Conservation (phyloP, 2,888 invertebrate species). For the Cephus pygmeus region DNA sequence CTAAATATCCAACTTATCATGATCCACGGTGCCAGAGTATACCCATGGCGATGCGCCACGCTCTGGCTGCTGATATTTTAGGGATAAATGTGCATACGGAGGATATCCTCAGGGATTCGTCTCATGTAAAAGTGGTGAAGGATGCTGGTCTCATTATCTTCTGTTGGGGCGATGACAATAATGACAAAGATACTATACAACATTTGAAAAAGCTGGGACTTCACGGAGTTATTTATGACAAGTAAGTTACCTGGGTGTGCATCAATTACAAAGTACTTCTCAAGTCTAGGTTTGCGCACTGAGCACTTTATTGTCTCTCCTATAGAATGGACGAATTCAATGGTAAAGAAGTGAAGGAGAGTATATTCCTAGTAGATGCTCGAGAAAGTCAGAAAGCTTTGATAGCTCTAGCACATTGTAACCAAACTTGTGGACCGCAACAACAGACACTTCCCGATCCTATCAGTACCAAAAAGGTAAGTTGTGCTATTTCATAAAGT, state of each 20-base stretch:
- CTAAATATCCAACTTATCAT: conserved; percentile 81
- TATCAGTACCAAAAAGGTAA: conserved; percentile 42
- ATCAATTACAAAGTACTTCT: background rate
- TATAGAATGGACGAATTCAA: conserved; percentile 77
- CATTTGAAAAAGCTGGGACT: conserved; percentile 89
- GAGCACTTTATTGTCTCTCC: conserved; percentile 7
- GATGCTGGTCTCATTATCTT: conserved; percentile 88
- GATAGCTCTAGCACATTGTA: conserved; percentile 66
- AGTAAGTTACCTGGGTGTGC: conserved; percentile 66
- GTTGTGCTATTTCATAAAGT: background rate
- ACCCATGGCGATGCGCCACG: conserved; percentile 84
- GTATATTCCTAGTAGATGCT: conserved; percentile 84
- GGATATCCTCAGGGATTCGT: conserved; percentile 86
- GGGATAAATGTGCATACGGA: conserved; percentile 95
- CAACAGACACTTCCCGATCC: conserved; percentile 40
- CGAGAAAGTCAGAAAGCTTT: conserved; percentile 78
- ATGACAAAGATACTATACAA: conserved; percentile 85
- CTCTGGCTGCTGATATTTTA: conserved; percentile 83
- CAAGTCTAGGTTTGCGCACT: background rate
- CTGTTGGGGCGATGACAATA: conserved; percentile 98
- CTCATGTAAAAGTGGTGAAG: conserved; percentile 82
- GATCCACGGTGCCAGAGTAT: conserved; percentile 87
- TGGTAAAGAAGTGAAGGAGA: conserved; percentile 81
- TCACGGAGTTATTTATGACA: conserved; percentile 97
- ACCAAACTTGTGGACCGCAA: conserved; percentile 51